phyloP scores from a whole-genome alignment of 2,888 invertebrate genomes.

The Marronus borbonicus region DNA sequence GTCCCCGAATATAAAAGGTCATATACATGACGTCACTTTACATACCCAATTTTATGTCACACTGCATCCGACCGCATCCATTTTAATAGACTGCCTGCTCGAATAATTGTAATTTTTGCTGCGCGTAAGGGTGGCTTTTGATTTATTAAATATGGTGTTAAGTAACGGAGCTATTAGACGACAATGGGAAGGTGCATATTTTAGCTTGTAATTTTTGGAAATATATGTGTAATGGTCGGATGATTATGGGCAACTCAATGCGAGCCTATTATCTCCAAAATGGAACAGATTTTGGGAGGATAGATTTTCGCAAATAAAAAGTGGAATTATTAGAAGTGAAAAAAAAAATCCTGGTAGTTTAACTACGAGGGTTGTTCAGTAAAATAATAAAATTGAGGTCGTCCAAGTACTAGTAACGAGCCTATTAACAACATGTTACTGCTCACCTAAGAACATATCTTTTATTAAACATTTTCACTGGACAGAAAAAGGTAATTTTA shows the following conservation, averaged over 20 bases:
- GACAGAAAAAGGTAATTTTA: no score
- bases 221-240: neutral
- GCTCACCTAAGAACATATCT: no score
- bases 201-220: constrained; percentile 29
- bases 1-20: constrained; percentile 67
- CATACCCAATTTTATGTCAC: constrained; percentile 62
- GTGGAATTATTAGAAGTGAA: no score
- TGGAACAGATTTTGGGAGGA: no score
- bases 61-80: constrained; percentile 57
- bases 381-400: no score
- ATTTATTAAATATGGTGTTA: constrained; percentile 45
- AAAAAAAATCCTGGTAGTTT: no score
- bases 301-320: no score
- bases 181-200: constrained; percentile 37
- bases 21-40: constrained; percentile 66
- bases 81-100: constrained; percentile 56
- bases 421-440: no score
- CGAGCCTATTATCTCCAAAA: no score
- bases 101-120: constrained; percentile 49
- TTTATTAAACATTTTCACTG: no score
- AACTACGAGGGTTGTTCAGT: no score
- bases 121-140: constrained; percentile 26
- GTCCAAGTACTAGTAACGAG: no score
- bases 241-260: neutral
- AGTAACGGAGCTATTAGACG: constrained; percentile 42